Evolutionary conservation across 2,888 invertebrate species (phyloP).

Genomic region (Reticulitermes lucifugus): DNA sequence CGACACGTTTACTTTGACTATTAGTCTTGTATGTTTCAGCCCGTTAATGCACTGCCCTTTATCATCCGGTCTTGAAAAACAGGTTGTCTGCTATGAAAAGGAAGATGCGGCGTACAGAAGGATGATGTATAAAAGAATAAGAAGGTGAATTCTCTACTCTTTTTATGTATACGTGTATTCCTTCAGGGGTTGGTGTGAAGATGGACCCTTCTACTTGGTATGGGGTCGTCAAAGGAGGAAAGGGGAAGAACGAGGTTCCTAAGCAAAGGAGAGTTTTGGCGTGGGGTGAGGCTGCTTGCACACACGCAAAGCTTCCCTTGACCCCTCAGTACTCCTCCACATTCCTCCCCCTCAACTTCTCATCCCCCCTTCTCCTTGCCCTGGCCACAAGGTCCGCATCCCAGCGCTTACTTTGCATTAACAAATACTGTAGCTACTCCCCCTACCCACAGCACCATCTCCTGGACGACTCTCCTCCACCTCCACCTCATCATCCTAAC

Average conservation of each 20-base stretch:
- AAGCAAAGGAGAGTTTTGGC: slow-evolving; percentile 7
- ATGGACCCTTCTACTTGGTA: slow-evolving; percentile 23
- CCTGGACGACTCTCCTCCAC: slow-evolving; percentile 36
- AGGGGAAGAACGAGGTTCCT: slow-evolving; percentile 36
- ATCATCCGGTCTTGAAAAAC: slow-evolving; percentile 45
- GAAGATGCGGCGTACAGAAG: background rate
- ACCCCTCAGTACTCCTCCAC: slow-evolving; percentile 30
- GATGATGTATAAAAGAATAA: slow-evolving; percentile 31
- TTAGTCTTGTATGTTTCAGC: slow-evolving; percentile 43
- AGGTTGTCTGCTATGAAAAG: slow-evolving; percentile 34
- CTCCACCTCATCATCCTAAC: slow-evolving; percentile 15
- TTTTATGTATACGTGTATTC: slow-evolving; percentile 28
- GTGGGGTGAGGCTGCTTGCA: slow-evolving; percentile 28
- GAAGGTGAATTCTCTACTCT: slow-evolving; percentile 38
- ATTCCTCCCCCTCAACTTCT: slow-evolving; percentile 37
- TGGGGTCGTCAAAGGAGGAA: background rate
- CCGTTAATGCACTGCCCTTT: slow-evolving; percentile 25
- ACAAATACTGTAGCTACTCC: slow-evolving; percentile 53
- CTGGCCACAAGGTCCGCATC: slow-evolving; percentile 50
- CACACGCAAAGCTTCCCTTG: slow-evolving; percentile 37
- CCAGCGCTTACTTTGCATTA: slow-evolving; percentile 54
- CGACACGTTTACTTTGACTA: slow-evolving; percentile 34
- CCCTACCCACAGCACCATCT: slow-evolving; percentile 21
- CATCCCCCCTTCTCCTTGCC: slow-evolving; percentile 35
- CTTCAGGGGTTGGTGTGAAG: slow-evolving; percentile 40